Conservation (phyloP, 2,113 vertebrate genomes). For the Holacanthus passer region DNA sequence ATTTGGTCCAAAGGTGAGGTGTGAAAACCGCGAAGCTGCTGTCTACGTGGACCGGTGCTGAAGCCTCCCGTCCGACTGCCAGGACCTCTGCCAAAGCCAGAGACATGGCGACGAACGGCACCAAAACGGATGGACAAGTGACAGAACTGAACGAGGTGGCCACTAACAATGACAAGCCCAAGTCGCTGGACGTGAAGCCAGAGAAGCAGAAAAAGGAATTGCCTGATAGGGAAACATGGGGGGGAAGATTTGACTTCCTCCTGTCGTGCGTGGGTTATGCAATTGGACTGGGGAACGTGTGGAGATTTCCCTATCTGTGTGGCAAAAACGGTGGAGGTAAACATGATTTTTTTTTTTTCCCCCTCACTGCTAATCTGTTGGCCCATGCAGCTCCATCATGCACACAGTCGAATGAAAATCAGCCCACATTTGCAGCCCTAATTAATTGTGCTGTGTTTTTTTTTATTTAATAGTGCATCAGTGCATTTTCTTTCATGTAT, state of each 20-base stretch:
- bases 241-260: conserved; percentile 97
- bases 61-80: conserved; percentile 86
- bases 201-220: conserved; percentile 92
- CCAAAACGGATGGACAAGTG: conserved; percentile 94
- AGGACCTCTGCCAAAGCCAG: conserved; percentile 90
- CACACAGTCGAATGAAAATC: conserved; percentile 41
- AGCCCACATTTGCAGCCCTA: conserved; percentile 17
- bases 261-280: conserved; percentile 99
- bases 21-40: conserved; percentile 92
- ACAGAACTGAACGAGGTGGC: conserved; percentile 94
- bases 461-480: conserved; percentile 21
- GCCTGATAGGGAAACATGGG: conserved; percentile 94
- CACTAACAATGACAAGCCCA: conserved; percentile 94
- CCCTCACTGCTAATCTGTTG: conserved; percentile 47
- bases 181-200: conserved; percentile 92
- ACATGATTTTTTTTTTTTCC: too few species aligned
- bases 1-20: conserved; percentile 72
- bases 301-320: conserved; percentile 98
- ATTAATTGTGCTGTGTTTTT: conserved; percentile 42
- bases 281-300: conserved; percentile 98
- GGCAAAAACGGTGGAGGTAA: conserved; percentile 99
- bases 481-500: conserved; percentile 15
- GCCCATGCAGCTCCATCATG: conserved; percentile 25
- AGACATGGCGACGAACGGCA: conserved; percentile 96
- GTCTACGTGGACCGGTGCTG: conserved; percentile 96